phyloP scores from a whole-genome alignment of 2,888 invertebrate species.

The Scrobipalpa atriplicella region DNA sequence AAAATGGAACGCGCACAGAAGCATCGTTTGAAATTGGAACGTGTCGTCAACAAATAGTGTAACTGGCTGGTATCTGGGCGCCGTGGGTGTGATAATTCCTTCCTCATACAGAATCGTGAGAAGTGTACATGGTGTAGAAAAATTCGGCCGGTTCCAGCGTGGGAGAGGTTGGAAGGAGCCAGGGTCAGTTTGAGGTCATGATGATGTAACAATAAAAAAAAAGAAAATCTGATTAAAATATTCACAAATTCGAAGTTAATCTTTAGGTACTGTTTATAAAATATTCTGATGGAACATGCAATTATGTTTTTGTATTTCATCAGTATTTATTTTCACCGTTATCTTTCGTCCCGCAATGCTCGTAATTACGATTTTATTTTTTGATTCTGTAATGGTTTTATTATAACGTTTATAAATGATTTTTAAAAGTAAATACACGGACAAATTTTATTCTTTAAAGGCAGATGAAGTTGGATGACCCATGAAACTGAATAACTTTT shows the following conservation, averaged over 20 bases:
- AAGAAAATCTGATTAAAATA: neutral
- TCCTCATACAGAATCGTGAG: conserved; percentile 76
- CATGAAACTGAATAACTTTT: no score
- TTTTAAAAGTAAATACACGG: neutral
- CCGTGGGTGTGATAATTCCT: conserved; percentile 80
- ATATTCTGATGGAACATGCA: neutral
- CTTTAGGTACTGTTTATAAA: neutral
- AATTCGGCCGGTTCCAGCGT: conserved; percentile 71
- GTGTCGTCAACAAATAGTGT: conserved; percentile 49
- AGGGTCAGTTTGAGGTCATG: conserved; percentile 35
- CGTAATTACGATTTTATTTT: neutral
- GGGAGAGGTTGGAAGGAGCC: conserved; percentile 77
- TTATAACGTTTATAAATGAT: neutral
- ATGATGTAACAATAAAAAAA: neutral
- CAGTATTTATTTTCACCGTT: conserved; percentile 6
- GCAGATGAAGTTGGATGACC: no score
- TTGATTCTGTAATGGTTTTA: neutral
- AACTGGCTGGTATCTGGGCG: conserved; percentile 63
- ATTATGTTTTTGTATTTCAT: neutral
- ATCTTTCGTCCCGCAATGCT: conserved; percentile 3
- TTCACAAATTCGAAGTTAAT: no score
- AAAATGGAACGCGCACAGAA: conserved; percentile 51
- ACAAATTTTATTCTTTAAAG: no score
- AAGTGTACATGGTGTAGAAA: conserved; percentile 73
- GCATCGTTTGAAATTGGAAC: conserved; percentile 59